These are phyloP conservation scores for Agelastica alni DNA, from an alignment of 2,888 invertebrate species.

Conservation along the genomic window DNA sequence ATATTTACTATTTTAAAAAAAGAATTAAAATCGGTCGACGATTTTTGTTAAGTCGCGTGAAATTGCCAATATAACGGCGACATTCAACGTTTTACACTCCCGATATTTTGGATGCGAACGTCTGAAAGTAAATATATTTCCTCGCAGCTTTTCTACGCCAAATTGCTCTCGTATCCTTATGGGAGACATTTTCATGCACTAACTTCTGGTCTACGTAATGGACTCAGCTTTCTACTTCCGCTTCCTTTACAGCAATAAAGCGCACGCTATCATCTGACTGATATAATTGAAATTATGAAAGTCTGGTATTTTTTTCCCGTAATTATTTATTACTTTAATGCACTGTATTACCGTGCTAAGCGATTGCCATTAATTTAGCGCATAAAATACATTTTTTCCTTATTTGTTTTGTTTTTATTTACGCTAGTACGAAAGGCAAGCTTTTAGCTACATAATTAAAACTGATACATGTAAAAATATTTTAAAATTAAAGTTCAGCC, in stretches of 20 bases:
- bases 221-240: constrained; percentile 40
- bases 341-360: neutral
- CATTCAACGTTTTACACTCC: constrained; percentile 3
- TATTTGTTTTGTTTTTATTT: too few species aligned
- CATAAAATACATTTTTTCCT: too few species aligned
- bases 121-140: constrained; percentile 7
- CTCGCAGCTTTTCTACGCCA: constrained; percentile 40
- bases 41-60: too few species aligned
- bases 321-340: constrained; percentile 16
- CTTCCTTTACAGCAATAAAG: constrained; percentile 35
- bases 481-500: too few species aligned
- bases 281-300: constrained; percentile 30
- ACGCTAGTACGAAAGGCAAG: too few species aligned
- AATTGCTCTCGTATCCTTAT: constrained; percentile 44
- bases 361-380: neutral
- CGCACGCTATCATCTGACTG: constrained; percentile 28
- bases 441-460: too few species aligned
- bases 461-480: too few species aligned
- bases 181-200: constrained; percentile 43
- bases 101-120: constrained; percentile 1
- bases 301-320: constrained; percentile 4
- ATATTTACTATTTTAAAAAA: too few species aligned
- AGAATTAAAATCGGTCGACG: too few species aligned
- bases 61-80: too few species aligned
- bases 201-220: constrained; percentile 43